Conservation (phyloP, 2,888 invertebrate species). For the Myathropa florea region DNA sequence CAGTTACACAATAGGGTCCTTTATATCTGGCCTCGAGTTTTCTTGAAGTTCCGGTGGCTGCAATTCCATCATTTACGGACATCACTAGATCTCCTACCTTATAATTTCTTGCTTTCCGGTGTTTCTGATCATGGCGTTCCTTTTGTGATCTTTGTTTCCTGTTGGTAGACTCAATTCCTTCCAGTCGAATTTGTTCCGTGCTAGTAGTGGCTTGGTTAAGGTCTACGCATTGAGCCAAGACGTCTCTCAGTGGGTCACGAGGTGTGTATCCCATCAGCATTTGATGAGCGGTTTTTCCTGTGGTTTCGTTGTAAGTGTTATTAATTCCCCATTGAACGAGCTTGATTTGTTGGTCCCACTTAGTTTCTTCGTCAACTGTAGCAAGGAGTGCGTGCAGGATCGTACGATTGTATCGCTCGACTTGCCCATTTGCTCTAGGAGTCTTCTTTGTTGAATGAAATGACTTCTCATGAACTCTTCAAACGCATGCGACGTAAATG, state of each 20-base stretch:
- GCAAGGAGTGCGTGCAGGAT: too few species aligned
- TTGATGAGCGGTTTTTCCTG: conserved; percentile 2
- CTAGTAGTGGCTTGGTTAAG: not conserved
- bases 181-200: not conserved
- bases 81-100: not conserved
- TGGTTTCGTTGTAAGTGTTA: conserved; percentile 1
- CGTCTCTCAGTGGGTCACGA: not conserved
- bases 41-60: not conserved
- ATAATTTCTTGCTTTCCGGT: conserved; percentile 3
- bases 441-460: not conserved
- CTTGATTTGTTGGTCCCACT: too few species aligned
- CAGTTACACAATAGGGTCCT: not conserved
- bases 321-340: too few species aligned
- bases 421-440: too few species aligned
- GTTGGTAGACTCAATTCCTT: not conserved
- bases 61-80: conserved; percentile 11
- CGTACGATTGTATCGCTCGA: too few species aligned
- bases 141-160: not conserved
- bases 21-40: not conserved
- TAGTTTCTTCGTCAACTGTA: too few species aligned
- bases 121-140: not conserved
- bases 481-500: conserved; percentile 14
- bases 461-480: not conserved
- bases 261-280: conserved; percentile 1
- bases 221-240: not conserved